Base-by-base conservation (phyloP, 1,140 invertebrate species). In the Rhyacophila brunnea region DNA sequence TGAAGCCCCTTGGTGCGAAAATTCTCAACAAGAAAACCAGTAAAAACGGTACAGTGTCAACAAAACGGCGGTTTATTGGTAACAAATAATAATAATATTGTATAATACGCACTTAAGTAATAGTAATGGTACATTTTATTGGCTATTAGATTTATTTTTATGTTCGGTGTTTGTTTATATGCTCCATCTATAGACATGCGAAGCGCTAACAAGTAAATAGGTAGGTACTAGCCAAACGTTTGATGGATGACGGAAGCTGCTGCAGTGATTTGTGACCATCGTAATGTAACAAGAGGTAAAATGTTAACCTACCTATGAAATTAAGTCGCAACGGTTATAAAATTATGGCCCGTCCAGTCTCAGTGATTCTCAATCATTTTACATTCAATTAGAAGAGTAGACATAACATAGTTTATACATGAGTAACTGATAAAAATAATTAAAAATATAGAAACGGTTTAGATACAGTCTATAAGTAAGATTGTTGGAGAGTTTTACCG, bases 111-210 rank as follows among this genome's bases (percentile, higher is more conserved):
- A 70, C 72, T 75, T 77, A 78, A 79, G 75, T 78, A 74, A 78
- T 78, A 78, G 75, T 78, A 78, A 77, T 77, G 74, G 73, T 74
- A 75, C 69, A 74, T 77, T 78, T 79, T 79, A 77, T 79, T 73
- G 77, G 75, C 75, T 75, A 74, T 78, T 78, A 77, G 77, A 79
- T 78, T 79, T 77, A 79, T 77, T 77, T n/a, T 79, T 77, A 79
- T 73, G 71, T 58, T 72, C 72, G 70, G 67, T 77, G 75, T 78
- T 79, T 77, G 77, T 79, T 79, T 78, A 77, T 78, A 74, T 75
- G 71, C 68, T 70, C 72, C 74, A 72, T 73, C 70, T 71, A 72
- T 67, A 75, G 71, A 55, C 60, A 71, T 68, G 68, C 73, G 71
- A 77, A 72, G 69, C 23, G 23, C 23, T 71, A 67, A 68, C 70